Evolutionary conservation across 2,888 invertebrate genomes (phyloP).

Genomic region (Julus scandinavius): DNA sequence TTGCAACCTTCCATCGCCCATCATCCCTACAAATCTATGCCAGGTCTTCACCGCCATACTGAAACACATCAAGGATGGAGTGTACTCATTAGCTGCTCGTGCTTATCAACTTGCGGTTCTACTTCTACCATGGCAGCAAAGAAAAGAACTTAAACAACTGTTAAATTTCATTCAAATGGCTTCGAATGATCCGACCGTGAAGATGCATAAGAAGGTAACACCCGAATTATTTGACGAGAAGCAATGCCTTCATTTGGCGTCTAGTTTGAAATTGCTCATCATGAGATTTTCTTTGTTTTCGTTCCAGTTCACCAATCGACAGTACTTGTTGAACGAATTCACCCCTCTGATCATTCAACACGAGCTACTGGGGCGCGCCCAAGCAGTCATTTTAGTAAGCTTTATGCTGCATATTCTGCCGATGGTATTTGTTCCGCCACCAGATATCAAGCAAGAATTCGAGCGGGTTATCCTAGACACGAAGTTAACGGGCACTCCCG

Average conservation of each 20-base stretch:
- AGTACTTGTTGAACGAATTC: slow-evolving; percentile 44
- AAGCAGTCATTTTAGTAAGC: slow-evolving; percentile 37
- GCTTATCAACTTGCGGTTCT: slow-evolving; percentile 51
- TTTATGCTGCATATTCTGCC: slow-evolving; percentile 49
- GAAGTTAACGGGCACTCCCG: background rate
- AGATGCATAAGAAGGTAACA: slow-evolving; percentile 32
- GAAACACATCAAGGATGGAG: slow-evolving; percentile 44
- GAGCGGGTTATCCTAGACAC: slow-evolving; percentile 30
- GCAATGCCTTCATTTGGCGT: background rate
- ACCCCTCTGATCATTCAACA: slow-evolving; percentile 23
- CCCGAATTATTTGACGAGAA: background rate
- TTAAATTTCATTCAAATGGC: slow-evolving; percentile 51
- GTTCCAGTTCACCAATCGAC: slow-evolving; percentile 50
- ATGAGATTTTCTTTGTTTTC: background rate
- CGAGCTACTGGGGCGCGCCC: slow-evolving; percentile 38
- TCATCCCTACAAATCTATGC: slow-evolving; percentile 17
- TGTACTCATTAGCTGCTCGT: slow-evolving; percentile 19
- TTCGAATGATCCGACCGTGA: slow-evolving; percentile 5
- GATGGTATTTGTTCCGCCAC: slow-evolving; percentile 42
- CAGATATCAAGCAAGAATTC: slow-evolving; percentile 38
- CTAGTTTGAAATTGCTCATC: background rate
- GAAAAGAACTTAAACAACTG: slow-evolving; percentile 45
- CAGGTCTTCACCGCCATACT: slow-evolving; percentile 46
- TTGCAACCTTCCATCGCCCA: background rate
- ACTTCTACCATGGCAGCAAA: slow-evolving; percentile 33